Percentiles rank a stretch among this genome's conserved stretches.
Conservation (phyloP, 2,888 invertebrate genomes). For the Sthenelais limicola region DNA sequence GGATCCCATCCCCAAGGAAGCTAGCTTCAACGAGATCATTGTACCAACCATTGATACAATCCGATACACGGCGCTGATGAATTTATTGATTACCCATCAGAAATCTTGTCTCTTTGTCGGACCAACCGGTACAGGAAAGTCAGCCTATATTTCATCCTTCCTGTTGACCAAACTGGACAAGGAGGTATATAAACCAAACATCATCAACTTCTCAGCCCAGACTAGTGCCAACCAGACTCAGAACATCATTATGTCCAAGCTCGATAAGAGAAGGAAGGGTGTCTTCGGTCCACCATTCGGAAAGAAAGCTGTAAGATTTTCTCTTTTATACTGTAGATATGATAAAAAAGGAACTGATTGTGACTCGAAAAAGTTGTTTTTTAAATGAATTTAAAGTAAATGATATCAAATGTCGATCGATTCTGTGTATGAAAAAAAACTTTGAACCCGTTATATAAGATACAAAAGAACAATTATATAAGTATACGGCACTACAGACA, state of each 20-base stretch:
- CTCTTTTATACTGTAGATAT: neutral
- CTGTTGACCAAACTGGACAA: constrained; percentile 86
- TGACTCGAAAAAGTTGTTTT: no score
- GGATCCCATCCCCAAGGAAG: constrained; percentile 76
- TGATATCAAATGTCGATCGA: no score
- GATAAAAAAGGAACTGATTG: no score
- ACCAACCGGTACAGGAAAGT: constrained; percentile 68
- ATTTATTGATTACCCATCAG: constrained; percentile 83
- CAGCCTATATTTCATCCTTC: constrained; percentile 71
- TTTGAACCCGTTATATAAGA: no score
- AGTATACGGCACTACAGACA: no score
- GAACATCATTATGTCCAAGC: constrained; percentile 93
- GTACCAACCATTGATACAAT: constrained; percentile 94
- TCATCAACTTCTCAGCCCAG: constrained; percentile 94
- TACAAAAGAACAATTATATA: no score
- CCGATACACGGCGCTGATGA: constrained; percentile 85
- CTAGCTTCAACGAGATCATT: constrained; percentile 94
- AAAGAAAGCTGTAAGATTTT: constrained; percentile 76
- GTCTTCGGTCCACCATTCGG: constrained; percentile 94
- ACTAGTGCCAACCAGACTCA: constrained; percentile 94
- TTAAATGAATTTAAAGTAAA: no score
- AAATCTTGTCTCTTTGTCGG: constrained; percentile 88
- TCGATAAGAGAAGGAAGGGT: constrained; percentile 93
- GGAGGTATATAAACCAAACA: constrained; percentile 84
- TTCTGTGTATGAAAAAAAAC: no score